Conservation (phyloP, 2,797 vertebrate genomes). For the Helicolenus hilgendorfi region DNA sequence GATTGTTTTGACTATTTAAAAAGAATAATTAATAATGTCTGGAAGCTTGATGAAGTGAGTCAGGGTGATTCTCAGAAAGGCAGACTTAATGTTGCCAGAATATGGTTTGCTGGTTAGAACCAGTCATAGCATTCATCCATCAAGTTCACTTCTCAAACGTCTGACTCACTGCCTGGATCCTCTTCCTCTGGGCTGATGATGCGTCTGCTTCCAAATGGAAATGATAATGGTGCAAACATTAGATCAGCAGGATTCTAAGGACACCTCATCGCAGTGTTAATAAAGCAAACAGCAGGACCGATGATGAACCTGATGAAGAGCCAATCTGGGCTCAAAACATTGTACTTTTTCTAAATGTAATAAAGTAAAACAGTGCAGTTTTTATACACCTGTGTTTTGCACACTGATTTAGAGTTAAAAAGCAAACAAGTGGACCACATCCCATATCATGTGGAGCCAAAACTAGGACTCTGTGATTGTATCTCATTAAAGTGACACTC, state of each 20-base stretch:
- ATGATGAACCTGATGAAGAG: neutral
- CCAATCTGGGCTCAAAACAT: neutral
- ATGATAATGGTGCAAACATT: constrained; percentile 1
- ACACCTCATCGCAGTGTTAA: neutral
- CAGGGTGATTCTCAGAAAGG: constrained; percentile 33
- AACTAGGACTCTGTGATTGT: neutral
- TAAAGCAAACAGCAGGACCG: neutral
- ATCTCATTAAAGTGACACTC: neutral
- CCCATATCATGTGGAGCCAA: neutral
- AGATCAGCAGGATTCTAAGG: neutral
- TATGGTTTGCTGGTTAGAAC: constrained; percentile 19
- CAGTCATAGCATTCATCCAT: constrained; percentile 28
- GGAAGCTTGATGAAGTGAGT: constrained; percentile 25
- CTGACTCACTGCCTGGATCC: constrained; percentile 55
- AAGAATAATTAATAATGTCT: neutral
- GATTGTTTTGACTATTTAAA: neutral
- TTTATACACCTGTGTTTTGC: neutral
- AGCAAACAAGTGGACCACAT: neutral
- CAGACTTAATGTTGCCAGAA: constrained; percentile 18
- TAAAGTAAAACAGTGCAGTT: neutral
- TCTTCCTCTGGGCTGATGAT: constrained; percentile 25
- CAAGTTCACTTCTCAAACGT: constrained; percentile 3
- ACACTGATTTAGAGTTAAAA: neutral
- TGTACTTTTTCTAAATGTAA: neutral
- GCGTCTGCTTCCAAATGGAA: constrained; percentile 22